Base-by-base conservation (phyloP, 2,797 vertebrate species). In the Ptychadena robeensis region DNA sequence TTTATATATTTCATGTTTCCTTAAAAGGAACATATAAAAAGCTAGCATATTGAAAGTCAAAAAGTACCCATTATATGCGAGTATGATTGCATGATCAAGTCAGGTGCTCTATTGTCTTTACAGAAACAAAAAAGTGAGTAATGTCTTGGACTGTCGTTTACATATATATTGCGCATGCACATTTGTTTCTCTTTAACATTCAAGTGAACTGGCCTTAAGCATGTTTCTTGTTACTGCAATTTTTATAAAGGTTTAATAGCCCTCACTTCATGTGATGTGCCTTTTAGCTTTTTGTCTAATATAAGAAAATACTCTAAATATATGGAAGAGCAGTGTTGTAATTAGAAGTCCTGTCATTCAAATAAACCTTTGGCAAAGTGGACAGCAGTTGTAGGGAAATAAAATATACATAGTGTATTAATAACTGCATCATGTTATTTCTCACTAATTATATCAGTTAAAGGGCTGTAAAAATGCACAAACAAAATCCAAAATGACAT, bases 281-380 rank as follows among this genome's bases (percentile, higher is more conserved):
- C 67, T 80, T 64, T 80, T 34, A 80, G 78, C 67, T 63, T 53
- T 70, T 66, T 30, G 25, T 80, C 48, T 72, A 40, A 25, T 61
- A 35, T 63, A 69, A 31, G 53, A 59, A 80, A 38, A 38, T 38
- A 37, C 69, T 80, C 57, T 38, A 71, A 78, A 67, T 63, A 38
- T 4, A 61, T 80, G 63, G 57, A 80, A 80, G 78, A 32, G 57
- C 53, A 71, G 14, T 63, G 27, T 22, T 63, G 53, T 31, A 80
- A 63, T 80, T 80, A 64, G 30, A 63, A 37, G n/a, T 63, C 67
- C 53, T 72, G 68, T 80, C 78, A 80, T 72, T 63, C 68, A 40
- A 68, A 80, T 64, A 71, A 80, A 64, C 68, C 68, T 80, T 80
- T 59, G 67, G 78, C 67, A 80, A 80, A 80, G 44, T 31, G 35